Conservation (phyloP, 2,113 vertebrate genomes). For the Mastomys natalensis region DNA sequence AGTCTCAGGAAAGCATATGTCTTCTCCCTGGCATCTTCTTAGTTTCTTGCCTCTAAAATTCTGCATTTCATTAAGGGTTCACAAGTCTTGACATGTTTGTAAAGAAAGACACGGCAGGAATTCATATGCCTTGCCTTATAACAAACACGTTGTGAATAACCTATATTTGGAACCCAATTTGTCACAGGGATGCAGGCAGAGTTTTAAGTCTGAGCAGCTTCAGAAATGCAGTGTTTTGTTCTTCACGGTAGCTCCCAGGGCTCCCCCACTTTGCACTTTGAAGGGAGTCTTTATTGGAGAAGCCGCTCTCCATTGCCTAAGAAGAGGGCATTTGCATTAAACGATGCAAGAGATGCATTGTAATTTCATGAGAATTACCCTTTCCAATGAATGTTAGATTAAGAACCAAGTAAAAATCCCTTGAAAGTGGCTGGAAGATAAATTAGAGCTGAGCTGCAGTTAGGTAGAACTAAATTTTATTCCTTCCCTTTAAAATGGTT, state of each 20-base stretch:
- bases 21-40: background rate
- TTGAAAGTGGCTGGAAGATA: slow-evolving; percentile 86
- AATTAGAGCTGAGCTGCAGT: slow-evolving; percentile 83
- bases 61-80: slow-evolving; percentile 78
- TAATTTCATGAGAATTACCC: slow-evolving; percentile 87
- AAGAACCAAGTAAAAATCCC: slow-evolving; percentile 86
- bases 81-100: slow-evolving; percentile 79
- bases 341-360: slow-evolving; percentile 82
- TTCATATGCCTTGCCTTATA: slow-evolving; percentile 76
- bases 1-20: background rate
- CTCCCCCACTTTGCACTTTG: slow-evolving; percentile 75
- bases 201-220: slow-evolving; percentile 79
- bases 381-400: slow-evolving; percentile 87
- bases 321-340: slow-evolving; percentile 86
- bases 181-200: slow-evolving; percentile 81
- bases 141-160: slow-evolving; percentile 81
- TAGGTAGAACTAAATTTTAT: slow-evolving; percentile 85
- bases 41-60: slow-evolving; percentile 66
- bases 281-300: slow-evolving; percentile 84
- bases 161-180: slow-evolving; percentile 83
- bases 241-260: slow-evolving; percentile 80
- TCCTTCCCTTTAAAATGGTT: slow-evolving; percentile 86
- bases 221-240: slow-evolving; percentile 78
- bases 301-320: slow-evolving; percentile 80
- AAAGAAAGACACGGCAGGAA: slow-evolving; percentile 82